These are phyloP conservation scores for Archocentrus centrarchus DNA, from an alignment of 2,113 vertebrate genomes.

Conservation along the genomic window DNA sequence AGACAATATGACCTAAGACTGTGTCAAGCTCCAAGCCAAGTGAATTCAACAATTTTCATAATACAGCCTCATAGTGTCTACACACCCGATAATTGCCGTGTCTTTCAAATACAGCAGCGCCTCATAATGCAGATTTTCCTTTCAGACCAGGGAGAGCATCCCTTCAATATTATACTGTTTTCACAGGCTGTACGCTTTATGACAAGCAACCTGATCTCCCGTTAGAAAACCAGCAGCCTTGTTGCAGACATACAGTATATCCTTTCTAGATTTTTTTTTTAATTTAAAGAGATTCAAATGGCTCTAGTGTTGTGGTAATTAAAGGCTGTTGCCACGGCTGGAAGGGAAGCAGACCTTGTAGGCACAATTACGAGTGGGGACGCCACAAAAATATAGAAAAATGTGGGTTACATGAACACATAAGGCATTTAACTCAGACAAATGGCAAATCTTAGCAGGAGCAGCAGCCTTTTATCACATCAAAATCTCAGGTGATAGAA, in stretches of 20 bases:
- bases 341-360: background rate
- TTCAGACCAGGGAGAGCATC: background rate
- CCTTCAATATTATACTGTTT: background rate
- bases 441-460: background rate
- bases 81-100: background rate
- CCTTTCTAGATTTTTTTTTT: background rate
- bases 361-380: too few relatives aligned
- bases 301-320: background rate
- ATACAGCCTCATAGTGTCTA: background rate
- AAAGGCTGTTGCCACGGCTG: background rate
- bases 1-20: background rate
- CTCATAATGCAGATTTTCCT: background rate
- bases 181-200: background rate
- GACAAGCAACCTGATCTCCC: background rate
- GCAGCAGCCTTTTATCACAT: background rate
- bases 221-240: background rate
- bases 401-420: background rate
- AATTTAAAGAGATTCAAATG: background rate
- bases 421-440: background rate
- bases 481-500: background rate
- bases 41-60: background rate
- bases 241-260: background rate
- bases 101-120: background rate
- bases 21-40: background rate
- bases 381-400: background rate